phyloP scores from a whole-genome alignment of 1,140 invertebrate genomes.

The Lordiphosa collinella region DNA sequence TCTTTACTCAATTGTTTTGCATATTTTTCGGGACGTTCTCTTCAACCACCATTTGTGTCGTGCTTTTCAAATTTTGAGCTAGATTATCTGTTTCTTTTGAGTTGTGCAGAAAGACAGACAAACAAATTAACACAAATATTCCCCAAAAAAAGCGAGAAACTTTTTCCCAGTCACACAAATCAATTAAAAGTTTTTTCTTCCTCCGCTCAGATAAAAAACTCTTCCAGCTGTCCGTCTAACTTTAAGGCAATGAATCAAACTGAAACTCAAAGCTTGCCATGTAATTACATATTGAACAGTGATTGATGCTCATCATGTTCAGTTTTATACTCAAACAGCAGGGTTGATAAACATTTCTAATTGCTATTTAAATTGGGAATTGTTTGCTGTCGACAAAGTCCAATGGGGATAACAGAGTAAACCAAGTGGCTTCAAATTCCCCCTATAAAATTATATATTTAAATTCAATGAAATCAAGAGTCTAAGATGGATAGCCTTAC shows the following conservation, averaged over 20 bases:
- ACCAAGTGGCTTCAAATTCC: neutral
- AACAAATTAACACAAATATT: constrained; percentile 35
- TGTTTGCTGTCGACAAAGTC: constrained; percentile 1
- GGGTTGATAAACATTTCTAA: constrained; percentile 6
- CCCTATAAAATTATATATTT: constrained; percentile 27
- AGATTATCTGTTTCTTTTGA: neutral
- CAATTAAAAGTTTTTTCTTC: constrained; percentile 25
- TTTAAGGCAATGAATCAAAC: constrained; percentile 1
- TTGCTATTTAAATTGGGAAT: constrained; percentile 7
- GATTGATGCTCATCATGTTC: constrained; percentile 6
- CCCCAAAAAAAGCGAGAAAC: constrained; percentile 1
- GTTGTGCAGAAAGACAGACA: constrained; percentile 7
- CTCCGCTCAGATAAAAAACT: neutral
- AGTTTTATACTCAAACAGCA: neutral
- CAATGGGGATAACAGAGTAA: constrained; percentile 5
- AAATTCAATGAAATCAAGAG: constrained; percentile 15
- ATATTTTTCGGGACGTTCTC: neutral
- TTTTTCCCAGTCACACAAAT: constrained; percentile 8
- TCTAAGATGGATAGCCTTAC: neutral
- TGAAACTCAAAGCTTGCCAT: neutral
- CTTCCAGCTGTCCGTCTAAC: neutral
- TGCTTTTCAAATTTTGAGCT: constrained; percentile 3
- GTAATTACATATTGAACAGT: constrained; percentile 1
- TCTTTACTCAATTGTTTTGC: constrained; percentile 5
- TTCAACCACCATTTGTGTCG: constrained; percentile 1